These are phyloP conservation scores for Papilio gigon DNA, from an alignment of 2,888 invertebrate genomes.

Conservation along the genomic window DNA sequence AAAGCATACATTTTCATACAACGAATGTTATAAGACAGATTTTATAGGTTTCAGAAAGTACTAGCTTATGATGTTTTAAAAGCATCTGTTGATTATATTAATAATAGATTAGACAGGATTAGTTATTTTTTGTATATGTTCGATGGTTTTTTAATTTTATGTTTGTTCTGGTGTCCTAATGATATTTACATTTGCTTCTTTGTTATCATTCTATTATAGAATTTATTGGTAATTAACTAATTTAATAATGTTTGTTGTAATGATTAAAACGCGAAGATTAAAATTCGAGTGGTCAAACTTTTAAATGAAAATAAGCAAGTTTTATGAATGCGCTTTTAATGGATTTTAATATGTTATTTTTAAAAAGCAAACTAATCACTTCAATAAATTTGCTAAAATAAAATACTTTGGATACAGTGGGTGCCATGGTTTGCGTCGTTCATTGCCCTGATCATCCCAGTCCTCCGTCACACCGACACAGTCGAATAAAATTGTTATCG, in stretches of 20 bases:
- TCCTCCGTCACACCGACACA: constrained; percentile 27
- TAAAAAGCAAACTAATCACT: constrained; percentile 8
- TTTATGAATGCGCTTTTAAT: background rate
- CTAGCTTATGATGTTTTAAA: background rate
- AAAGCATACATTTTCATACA: constrained; percentile 12
- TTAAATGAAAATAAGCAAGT: background rate
- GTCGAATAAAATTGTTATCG: constrained; percentile 40
- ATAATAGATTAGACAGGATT: background rate
- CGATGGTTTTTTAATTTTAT: background rate
- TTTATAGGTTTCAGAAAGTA: background rate
- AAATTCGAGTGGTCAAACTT: background rate
- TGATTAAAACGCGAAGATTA: background rate
- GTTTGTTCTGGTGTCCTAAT: background rate
- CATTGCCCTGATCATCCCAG: constrained; percentile 33
- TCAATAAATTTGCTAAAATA: constrained; percentile 18
- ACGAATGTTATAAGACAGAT: background rate
- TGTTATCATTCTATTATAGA: background rate
- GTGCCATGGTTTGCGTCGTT: constrained; percentile 21
- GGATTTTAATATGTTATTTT: background rate
- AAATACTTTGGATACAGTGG: background rate
- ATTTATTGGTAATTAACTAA: background rate
- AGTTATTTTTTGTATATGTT: background rate
- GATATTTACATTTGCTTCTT: background rate
- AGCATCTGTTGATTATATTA: background rate
- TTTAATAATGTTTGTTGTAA: background rate